Evolutionary conservation across 1,140 invertebrate species (phyloP), one percentile per base, ranked within the genome.

Genomic region (Drosophila saltans): DNA sequence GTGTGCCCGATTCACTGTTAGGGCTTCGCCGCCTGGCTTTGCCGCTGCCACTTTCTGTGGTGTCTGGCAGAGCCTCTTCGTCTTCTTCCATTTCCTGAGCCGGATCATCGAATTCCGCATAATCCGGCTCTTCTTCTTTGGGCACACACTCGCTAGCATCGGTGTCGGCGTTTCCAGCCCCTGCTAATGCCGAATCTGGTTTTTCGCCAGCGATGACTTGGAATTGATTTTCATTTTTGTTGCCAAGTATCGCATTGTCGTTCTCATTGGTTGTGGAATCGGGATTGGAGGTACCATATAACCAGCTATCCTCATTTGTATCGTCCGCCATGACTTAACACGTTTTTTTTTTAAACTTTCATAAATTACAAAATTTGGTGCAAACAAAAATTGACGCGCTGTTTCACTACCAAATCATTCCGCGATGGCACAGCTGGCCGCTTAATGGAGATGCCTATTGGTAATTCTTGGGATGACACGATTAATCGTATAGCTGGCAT

Each of bases 251-350:
- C 24, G 9, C 81, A 16, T 69, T 75, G 39, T 86, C 90, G 63
- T 78, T 58, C 43, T 85, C 84, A 9, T 65, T 72, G 62, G 91
- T 92, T 52, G 80, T 84, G 40, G 92, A 92, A 69, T 94, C 93
- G 28, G 91, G 91, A 79, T 92, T 93, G 2, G 93, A 93, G 78
- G 96, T 95, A 30, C 95, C 96, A 72, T 96, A 96, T 52, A 96
- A 93, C 95, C 95, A 96, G 82, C 94, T 95, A 93, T 96, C 96
- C 91, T 96, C 95, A 83, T 95, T 96, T 5, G 89, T 89, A 89
- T 95, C 94, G 81, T 96, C 95, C 65, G 94, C 94, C 69, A 93
- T 92, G 10, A 9, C 72, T 69, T 55, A 39, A 59, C 43, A 41
- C 62, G 55, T 16, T 2, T 45, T 36, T 62, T 69, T 40, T 16